Conservation (phyloP, 2,888 invertebrate species). For the Bombylius major region DNA sequence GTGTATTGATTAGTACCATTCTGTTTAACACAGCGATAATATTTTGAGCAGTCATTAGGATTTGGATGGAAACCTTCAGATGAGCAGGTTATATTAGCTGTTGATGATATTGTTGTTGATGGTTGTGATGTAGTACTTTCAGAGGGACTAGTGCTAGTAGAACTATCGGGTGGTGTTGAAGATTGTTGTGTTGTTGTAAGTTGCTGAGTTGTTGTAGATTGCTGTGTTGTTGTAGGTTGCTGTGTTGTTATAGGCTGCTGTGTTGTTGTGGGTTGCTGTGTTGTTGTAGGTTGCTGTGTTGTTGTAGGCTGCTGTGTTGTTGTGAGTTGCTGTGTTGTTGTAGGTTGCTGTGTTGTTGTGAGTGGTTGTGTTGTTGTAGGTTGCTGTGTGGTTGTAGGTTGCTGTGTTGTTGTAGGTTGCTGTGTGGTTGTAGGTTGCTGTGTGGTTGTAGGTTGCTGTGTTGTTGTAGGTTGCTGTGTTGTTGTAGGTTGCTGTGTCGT, state of each 20-base stretch:
- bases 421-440: background rate
- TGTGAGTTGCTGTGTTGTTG: background rate
- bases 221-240: background rate
- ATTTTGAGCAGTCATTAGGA: slow-evolving; percentile 49
- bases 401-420: background rate
- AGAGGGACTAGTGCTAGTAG: background rate
- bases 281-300: background rate
- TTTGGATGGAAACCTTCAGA: slow-evolving; percentile 49
- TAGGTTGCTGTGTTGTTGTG: slow-evolving; percentile 7
- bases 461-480: background rate
- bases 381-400: background rate
- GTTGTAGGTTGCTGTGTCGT: slow-evolving; percentile 8
- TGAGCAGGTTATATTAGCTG: slow-evolving; percentile 30
- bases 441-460: background rate
- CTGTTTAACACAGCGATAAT: slow-evolving; percentile 53
- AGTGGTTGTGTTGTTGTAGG: background rate
- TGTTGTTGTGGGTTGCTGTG: slow-evolving; percentile 2
- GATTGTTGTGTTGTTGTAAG: slow-evolving; percentile 3
- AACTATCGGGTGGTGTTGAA: background rate
- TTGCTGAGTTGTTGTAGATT: background rate
- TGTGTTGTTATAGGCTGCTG: slow-evolving; percentile 8
- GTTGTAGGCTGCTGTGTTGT: background rate
- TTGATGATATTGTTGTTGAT: slow-evolving; percentile 9
- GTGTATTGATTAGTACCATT: slow-evolving; percentile 45
- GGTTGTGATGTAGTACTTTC: slow-evolving; percentile 8